Evolutionary conservation across 1,140 invertebrate genomes (phyloP).

Genomic region (Dinoponera quadriceps): DNA sequence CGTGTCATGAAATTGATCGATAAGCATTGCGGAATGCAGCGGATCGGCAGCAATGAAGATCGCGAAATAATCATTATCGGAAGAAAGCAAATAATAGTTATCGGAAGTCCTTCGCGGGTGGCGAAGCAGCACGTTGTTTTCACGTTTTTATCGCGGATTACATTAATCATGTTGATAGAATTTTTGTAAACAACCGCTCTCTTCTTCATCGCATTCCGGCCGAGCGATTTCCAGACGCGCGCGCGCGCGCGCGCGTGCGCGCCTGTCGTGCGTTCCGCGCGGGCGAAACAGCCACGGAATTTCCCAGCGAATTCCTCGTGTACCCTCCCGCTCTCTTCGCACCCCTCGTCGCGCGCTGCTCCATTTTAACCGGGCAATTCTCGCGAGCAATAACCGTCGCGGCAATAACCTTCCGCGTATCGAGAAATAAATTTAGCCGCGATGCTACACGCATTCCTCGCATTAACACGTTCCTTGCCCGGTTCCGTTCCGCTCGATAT

Average conservation of each 20-base stretch:
- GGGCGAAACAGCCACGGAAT: not conserved
- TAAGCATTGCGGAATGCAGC: conserved; percentile 9
- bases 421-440: too few species aligned
- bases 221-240: not conserved
- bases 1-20: conserved; percentile 4
- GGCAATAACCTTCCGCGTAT: too few species aligned
- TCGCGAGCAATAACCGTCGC: not conserved
- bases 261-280: not conserved
- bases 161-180: conserved; percentile 40
- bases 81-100: conserved; percentile 31
- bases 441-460: too few species aligned
- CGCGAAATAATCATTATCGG: conserved; percentile 17
- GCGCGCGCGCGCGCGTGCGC: too few species aligned
- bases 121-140: conserved; percentile 32
- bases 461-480: too few species aligned
- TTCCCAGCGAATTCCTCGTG: not conserved
- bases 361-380: not conserved
- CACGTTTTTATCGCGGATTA: conserved; percentile 33
- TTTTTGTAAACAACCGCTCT: conserved; percentile 26
- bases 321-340: too few species aligned
- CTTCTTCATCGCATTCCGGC: not conserved
- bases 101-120: conserved; percentile 42
- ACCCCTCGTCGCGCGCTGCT: not conserved
- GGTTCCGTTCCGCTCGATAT: too few species aligned
- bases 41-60: not conserved